Base-by-base conservation (phyloP, 2,797 vertebrate genomes). In the Eospalax fontanierii region DNA sequence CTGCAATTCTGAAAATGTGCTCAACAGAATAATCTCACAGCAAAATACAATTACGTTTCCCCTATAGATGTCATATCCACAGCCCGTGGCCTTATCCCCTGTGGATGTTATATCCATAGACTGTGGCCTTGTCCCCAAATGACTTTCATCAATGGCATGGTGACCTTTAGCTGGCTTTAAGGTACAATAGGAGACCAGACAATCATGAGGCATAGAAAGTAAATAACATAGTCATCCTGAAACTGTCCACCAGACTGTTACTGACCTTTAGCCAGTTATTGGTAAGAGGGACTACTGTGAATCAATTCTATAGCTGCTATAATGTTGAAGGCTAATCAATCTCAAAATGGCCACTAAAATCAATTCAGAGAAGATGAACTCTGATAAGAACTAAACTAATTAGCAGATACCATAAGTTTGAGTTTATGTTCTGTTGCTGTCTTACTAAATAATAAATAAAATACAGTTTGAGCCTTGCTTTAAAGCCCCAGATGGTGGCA, bases 291-390 rank as follows among this genome's bases (percentile, higher is more conserved):
- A 59, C 22, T 18, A 35, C 85, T 93, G 9, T 21, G 78, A 68
- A 81, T 46, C 22, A 74, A 24, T 4, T 70, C 22, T 76, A 15
- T 2, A 38, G 9, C 19, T 81, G 66, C 68, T 9, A 46, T 83
- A 90, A 76, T 83, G 65, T 95, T 28, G 28, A 79, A 24, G 22
- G 40, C 33, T 70, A 76, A 24, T 33, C 73, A 75, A 5, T 85
- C 50, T 70, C 78, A 78, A 71, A 95, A 93, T 90, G 30, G 59
- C 30, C 38, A 2, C 90, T 96, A 66, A 93, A 94, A 87, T 97
- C 80, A 95, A 86, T 95, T 75, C 59, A 81, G 50, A 78, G 89
- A 97, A 93, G 80, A 95, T 68, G 70, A 92, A n/a, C 86, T 70
- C 3, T 89, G 24, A 91, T 96, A 16, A 82, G 82, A 79, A 59